Base-by-base conservation (phyloP, 2,113 vertebrate species). In the Psammodynastes pulverulentus region DNA sequence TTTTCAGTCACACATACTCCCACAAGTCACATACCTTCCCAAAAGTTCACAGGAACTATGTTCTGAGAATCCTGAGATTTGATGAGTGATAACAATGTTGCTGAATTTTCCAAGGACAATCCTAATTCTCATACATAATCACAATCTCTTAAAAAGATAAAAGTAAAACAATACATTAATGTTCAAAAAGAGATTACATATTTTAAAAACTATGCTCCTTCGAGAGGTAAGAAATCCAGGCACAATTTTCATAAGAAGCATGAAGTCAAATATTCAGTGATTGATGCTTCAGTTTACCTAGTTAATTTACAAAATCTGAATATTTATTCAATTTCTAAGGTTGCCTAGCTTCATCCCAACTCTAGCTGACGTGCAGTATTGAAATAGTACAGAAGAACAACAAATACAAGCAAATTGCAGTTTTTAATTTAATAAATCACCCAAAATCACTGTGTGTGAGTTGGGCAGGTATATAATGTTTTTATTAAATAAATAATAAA, bases 1-100 rank as follows among this genome's bases (percentile, higher is more conserved):
- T 90, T 92, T 92, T 92, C 93, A 87, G 89, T 0, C 29, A 96
- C 94, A 94, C 90, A 94, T 39, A 93, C 12, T n/a, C 13, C 13
- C 89, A 92, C 92, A 90, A 79, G 96, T n/a, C 46, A 89, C 84
- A 95, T 95, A 93, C 2, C 39, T 95, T 96, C 92, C 94, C 67
- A 95, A 95, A 90, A 0, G 88, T 86, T 85, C 93, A 94, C 91
- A 90, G 85, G 62, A 94, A 90, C 88, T 10, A 0, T 58, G 24
- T 0, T 0, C 92, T 62, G 46, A 91, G 39, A 58, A 23, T 29
- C 87, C 91, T 52, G 56, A 93, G 67, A 1, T 89, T 72, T 0
- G 0, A 89, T 56, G 43, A 43, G 39, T 8, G 13, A 52, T 48
- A 89, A 93, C 56, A 92, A 24, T 94, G 54, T 24, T 67, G 21